Base-by-base conservation (phyloP, 2,888 invertebrate genomes). In the Myopa testacea region DNA sequence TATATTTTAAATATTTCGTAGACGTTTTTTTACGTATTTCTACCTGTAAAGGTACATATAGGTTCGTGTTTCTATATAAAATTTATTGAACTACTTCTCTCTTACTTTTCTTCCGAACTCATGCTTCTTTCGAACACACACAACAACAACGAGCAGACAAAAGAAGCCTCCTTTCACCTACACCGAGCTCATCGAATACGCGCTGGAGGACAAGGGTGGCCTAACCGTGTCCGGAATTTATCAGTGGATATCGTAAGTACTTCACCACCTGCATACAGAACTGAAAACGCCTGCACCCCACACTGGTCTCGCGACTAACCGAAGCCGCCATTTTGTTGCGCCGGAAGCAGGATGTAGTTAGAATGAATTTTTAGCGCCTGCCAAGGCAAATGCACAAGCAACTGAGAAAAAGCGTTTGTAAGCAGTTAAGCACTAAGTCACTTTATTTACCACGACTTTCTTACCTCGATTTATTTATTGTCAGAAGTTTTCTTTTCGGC, bases 231-330 rank as follows among this genome's bases (percentile, higher is more conserved):
- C 96, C 7, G 96, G 95, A 76, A 96, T 97, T 84, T 97, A 97
- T 89, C 94, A 95, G 84, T 96, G 96, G 96, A 96, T 97, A 86
- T 96, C 96, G 96, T 96, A 91, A 96, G 96, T 94, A 84, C 79
- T 79, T 73, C 62, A 16, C 40, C 6, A 62, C 2, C 50, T 26
- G 26, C 26, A 26, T 26, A 26, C n/a, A 63, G 8, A 45, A 62
- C 14, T 16, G 12, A 14, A 52, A 52, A 62, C 73, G 26, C 2
- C 26, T 26, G 26, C 26, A 26, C 26, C 26, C 26, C 26, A 26
- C 26, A 26, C 26, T 63, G 12, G 14, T 6, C 8, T 69, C 26
- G 58, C 26, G 58, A 62, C 38, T 70, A 65, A 58, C 16, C 45
- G n/a, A 76, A 79, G 79, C 26, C 84, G 84, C 84, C 87, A 87